Conservation (phyloP, 2,797 vertebrate species). For the Heteromormyrus szaboi region DNA sequence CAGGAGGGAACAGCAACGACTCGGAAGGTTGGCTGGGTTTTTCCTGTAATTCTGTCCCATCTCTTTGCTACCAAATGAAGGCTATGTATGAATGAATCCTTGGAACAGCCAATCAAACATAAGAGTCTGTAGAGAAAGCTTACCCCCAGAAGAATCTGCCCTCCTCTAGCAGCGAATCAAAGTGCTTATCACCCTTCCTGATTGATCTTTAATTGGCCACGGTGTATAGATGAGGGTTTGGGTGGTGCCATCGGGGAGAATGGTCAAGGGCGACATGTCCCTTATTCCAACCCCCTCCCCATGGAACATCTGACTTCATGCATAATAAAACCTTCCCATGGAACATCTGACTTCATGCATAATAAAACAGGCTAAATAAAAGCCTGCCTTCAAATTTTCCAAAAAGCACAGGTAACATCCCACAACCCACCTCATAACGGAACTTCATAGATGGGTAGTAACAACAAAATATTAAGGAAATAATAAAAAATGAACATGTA, state of each 20-base stretch:
- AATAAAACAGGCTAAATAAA: slow-evolving; percentile 29
- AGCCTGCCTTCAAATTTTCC: not conserved
- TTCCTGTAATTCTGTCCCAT: not conserved
- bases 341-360: slow-evolving; percentile 37
- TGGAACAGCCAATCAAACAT: slow-evolving; percentile 32
- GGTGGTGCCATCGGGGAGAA: slow-evolving; percentile 42
- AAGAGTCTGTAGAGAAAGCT: slow-evolving; percentile 41
- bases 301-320: slow-evolving; percentile 38
- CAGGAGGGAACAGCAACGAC: not conserved
- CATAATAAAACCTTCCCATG: slow-evolving; percentile 31
- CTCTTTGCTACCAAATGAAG: not conserved
- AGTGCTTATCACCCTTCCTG: not conserved
- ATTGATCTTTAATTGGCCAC: slow-evolving; percentile 19
- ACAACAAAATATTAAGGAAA: not conserved
- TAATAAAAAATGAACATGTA: slow-evolving; percentile 3
- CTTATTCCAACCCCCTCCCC: slow-evolving; percentile 42
- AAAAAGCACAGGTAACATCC: not conserved
- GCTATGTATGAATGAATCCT: not conserved
- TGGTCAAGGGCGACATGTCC: slow-evolving; percentile 44
- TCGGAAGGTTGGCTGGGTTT: not conserved
- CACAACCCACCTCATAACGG: not conserved
- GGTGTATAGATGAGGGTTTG: slow-evolving; percentile 58
- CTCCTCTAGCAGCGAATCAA: slow-evolving; percentile 29
- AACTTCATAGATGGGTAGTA: not conserved
- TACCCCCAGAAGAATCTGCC: slow-evolving; percentile 44